Evolutionary conservation across 2,888 invertebrate genomes (phyloP).

Genomic region (Sarcophaga subvicina): DNA sequence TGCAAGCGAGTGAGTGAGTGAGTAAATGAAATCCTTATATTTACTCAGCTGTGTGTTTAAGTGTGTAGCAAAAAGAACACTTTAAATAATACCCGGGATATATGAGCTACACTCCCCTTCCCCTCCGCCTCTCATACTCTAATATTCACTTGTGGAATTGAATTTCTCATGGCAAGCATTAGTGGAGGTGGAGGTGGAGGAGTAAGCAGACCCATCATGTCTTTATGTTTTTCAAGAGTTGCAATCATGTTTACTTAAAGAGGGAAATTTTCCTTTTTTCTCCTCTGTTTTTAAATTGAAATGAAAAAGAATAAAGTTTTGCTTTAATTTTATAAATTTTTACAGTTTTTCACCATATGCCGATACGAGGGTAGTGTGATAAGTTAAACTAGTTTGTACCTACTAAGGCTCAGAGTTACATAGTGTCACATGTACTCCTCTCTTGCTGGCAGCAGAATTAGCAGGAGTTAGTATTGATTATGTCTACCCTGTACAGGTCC

Average conservation of each 20-base stretch:
- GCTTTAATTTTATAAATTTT: not conserved
- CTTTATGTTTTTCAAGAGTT: no score
- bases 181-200: not conserved
- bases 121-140: not conserved
- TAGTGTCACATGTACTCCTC: no score
- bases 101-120: not conserved
- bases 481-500: no score
- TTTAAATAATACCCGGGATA: conserved; percentile 24
- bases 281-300: not conserved
- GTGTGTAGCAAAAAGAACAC: not conserved
- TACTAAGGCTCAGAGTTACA: no score
- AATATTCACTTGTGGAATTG: not conserved
- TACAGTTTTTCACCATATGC: no score
- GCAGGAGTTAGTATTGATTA: no score
- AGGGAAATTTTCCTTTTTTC: not conserved
- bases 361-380: not conserved
- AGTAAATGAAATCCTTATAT: not conserved
- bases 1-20: not conserved
- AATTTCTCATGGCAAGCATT: not conserved
- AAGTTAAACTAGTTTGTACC: not conserved
- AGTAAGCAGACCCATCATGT: not conserved
- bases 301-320: not conserved
- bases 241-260: not conserved
- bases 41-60: conserved; percentile 19
- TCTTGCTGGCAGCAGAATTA: no score